Evolutionary conservation across 2,113 vertebrate genomes (phyloP), one percentile per base, ranked within the genome.

Genomic region (Paradoxurus hermaphroditus): DNA sequence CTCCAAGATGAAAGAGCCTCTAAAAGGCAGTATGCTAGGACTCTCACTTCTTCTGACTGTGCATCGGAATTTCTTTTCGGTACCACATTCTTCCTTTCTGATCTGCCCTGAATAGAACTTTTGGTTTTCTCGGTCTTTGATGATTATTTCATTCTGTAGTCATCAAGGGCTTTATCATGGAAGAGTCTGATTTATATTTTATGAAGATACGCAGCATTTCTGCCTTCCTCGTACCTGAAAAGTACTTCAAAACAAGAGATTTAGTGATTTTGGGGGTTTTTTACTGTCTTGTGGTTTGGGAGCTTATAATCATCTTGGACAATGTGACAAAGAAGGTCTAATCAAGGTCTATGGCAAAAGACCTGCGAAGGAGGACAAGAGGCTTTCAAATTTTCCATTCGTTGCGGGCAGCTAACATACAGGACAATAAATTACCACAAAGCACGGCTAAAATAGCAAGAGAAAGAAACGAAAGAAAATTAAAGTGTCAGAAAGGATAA

Each of bases 1-100:
- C 36, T 68, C 56, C 65, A 73, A 59, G 90, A 92, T 81, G 78
- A 77, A 81, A 79, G 2, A 51, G 41, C 62, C 31, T 95, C 77
- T 63, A 59, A 92, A 68, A 87, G 93, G 34, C 85, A 79, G 62
- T 41, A 15, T 31, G 34, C 56, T 21, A 44, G 46, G 62, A 81
- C 46, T 94, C 78, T 65, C 34, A 94, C 82, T 72, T 70, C 82
- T 72, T 78, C 46, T 78, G 68, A 83, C 34, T 86, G 25, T 41
- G 79, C 85, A 79, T 78, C 56, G 87, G 91, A 87, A 83, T 85
- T 92, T 92, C 68, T 78, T 83, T 77, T 75, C 91, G 63, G 89
- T 41, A 83, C 72, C 85, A 79, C 53, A 41, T 27, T 13, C 72
- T 75, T 91, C 70, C 85, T 92, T 84, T 68, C 83, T 83, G 81